Evolutionary conservation across 2,888 invertebrate genomes (phyloP).

Genomic region (Dasysyrphus tricinctus): DNA sequence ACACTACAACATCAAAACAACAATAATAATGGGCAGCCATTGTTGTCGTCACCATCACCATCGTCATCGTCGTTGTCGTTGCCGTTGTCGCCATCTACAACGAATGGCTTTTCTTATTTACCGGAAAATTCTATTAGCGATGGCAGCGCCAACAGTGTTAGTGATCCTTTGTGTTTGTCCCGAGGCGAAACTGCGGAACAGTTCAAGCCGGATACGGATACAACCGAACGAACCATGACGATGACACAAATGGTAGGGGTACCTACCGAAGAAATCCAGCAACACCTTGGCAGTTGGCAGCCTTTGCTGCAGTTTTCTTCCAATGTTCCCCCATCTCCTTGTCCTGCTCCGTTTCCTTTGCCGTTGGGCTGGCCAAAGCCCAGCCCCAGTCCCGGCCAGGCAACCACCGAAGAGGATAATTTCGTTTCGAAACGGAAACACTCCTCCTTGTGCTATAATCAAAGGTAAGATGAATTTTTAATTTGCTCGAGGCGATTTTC

Average conservation of each 20-base stretch:
- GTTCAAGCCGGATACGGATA: slow-evolving; percentile 44
- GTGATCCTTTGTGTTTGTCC: slow-evolving; percentile 70
- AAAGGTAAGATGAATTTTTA: slow-evolving; percentile 75
- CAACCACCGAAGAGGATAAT: slow-evolving; percentile 58
- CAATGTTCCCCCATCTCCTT: slow-evolving; percentile 12
- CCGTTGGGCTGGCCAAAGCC: slow-evolving; percentile 26
- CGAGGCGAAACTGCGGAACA: slow-evolving; percentile 55
- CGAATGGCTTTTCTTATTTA: slow-evolving; percentile 69
- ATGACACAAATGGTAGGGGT: slow-evolving; percentile 22
- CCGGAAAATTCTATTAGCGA: slow-evolving; percentile 73
- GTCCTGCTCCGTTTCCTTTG: slow-evolving; percentile 23
- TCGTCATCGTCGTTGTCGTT: slow-evolving; percentile 16
- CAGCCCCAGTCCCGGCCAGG: background rate
- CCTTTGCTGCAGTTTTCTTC: slow-evolving; percentile 28
- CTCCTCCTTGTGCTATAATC: slow-evolving; percentile 63
- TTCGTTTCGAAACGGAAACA: slow-evolving; percentile 52
- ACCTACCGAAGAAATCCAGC: slow-evolving; percentile 37
- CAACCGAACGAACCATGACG: slow-evolving; percentile 25
- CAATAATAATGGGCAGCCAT: slow-evolving; percentile 46
- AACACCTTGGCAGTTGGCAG: slow-evolving; percentile 54
- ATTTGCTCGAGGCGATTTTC: slow-evolving; percentile 71
- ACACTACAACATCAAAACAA: slow-evolving; percentile 27
- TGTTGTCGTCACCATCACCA: slow-evolving; percentile 40
- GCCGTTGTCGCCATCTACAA: slow-evolving; percentile 17
- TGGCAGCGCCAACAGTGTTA: slow-evolving; percentile 47